Evolutionary conservation across 1,140 invertebrate genomes (phyloP).

Genomic region (Papilio polyxenes): DNA sequence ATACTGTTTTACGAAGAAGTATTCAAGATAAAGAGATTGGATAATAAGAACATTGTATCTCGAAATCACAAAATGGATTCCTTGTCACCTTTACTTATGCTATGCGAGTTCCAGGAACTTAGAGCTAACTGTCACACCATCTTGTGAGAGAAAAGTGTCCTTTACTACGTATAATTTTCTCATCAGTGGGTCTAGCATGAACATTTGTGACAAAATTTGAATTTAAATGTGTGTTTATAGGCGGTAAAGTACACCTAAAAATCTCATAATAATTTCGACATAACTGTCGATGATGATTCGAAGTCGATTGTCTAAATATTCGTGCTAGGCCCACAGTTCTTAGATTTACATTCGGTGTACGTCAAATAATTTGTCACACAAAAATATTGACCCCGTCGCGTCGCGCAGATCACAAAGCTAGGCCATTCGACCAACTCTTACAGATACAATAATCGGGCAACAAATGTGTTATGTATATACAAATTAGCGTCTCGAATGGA

Average conservation of each 20-base stretch:
- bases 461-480: slow-evolving; percentile 43
- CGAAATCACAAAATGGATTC: neutral
- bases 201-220: neutral
- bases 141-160: no score
- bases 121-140: neutral
- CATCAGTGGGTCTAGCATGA: no score
- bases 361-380: neutral
- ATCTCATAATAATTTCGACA: no score
- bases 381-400: slow-evolving; percentile 34
- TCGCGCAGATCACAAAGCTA: slow-evolving; percentile 34
- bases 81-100: neutral
- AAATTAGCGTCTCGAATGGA: slow-evolving; percentile 62
- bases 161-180: no score
- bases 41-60: no score
- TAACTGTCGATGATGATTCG: no score
- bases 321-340: neutral
- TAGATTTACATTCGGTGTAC: neutral
- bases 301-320: no score
- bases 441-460: slow-evolving; percentile 36
- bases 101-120: neutral
- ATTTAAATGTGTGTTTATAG: no score
- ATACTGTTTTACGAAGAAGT: neutral
- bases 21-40: neutral
- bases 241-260: no score
- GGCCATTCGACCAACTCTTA: slow-evolving; percentile 24